Evolutionary conservation across 2,888 invertebrate genomes (phyloP), one percentile per base, ranked within the genome.

Genomic region (Brachypalpus laphriformis): DNA sequence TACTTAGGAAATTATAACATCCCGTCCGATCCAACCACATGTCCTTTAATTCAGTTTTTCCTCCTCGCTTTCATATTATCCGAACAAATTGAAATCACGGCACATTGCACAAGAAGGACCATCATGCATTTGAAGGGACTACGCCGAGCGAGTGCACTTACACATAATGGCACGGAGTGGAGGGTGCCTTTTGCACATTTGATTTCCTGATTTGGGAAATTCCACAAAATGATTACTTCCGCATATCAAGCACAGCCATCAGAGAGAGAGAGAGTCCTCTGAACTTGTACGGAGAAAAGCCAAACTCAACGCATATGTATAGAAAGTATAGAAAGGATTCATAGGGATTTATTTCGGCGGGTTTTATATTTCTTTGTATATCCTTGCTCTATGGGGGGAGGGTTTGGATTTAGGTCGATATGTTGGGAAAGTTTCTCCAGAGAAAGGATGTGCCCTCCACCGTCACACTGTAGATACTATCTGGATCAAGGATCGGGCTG

Each of bases 221-320:
- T 72, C 40, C 61, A 47, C 31, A 77, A 77, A 82, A 77, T 82
- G 77, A 82, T 78, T 77, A 63, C 82, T 77, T 82, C 77, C 72
- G 77, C 22, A 54, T 71, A 72, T 81, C 66, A 47, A 54, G 66
- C 65, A 31, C 25, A 37, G 31, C 14, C 34, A 18, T 25, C 20
- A 11, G 59, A 51, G 34, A 47, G 40, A 11, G 14, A 54, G 31
- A 31, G 51, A 59, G 66, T 57, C 5, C 42, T 22, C 5, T 66
- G 76, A 45, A 61, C 22, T 9, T 25, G 20, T 28, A 49, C 20
- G 14, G 18, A 16, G n/a, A n/a, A n/a, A n/a, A n/a, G 42, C 14
- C 54, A 49, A 57, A 18, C 25, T 28, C 11, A 42, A 25, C 34
- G 42, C 25, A 25, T 31, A 16, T n/a, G 22, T 8, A 11, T n/a